Evolutionary conservation across 2,888 invertebrate genomes (phyloP).

Genomic region (Eupithecia inturbata): DNA sequence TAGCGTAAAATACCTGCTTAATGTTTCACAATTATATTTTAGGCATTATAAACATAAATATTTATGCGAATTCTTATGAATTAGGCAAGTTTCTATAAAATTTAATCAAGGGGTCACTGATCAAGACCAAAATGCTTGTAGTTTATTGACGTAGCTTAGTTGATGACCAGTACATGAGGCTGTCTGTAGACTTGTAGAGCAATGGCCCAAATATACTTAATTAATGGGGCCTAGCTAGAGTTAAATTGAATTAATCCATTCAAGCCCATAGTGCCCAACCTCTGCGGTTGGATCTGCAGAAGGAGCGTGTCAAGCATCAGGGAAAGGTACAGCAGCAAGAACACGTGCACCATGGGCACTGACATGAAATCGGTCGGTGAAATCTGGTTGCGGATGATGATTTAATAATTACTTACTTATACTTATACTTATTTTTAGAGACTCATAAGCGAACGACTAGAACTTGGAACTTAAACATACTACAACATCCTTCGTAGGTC

Average conservation of each 20-base stretch:
- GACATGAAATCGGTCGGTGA: no score
- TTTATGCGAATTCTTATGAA: slow-evolving; percentile 15
- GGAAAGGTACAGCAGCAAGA: no score
- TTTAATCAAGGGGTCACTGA: not conserved
- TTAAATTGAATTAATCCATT: no score
- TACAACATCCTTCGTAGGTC: not conserved
- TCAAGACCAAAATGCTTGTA: not conserved
- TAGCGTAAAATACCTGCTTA: slow-evolving; percentile 1
- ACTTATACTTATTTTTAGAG: no score
- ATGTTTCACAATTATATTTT: slow-evolving; percentile 16
- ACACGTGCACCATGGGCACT: no score
- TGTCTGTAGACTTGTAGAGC: not conserved
- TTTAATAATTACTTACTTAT: no score
- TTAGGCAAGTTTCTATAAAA: slow-evolving; percentile 9
- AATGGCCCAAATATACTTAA: not conserved
- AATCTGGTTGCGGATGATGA: not conserved
- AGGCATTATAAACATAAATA: slow-evolving; percentile 9
- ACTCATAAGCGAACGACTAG: not conserved
- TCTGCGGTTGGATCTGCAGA: no score
- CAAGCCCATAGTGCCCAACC: no score
- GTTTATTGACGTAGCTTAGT: not conserved
- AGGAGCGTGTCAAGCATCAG: no score
- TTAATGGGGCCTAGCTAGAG: no score
- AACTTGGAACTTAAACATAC: not conserved
- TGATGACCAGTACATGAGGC: not conserved